Conservation (phyloP, 2,888 invertebrate species). For the Standfussiana lucernea region DNA sequence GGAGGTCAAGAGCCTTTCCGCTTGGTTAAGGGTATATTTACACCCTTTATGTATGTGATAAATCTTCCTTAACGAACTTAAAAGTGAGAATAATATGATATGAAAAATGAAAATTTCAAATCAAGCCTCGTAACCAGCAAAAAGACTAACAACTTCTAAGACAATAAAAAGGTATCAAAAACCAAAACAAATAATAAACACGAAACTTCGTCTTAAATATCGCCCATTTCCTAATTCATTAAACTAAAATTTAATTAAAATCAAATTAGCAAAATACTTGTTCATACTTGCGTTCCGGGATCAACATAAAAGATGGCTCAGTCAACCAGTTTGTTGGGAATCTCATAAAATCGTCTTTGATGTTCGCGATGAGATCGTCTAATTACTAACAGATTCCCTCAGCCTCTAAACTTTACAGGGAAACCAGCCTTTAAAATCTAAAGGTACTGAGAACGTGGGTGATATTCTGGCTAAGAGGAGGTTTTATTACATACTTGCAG, state of each 20-base stretch:
- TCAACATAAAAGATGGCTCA: slow-evolving; percentile 72
- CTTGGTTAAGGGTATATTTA: too few species aligned
- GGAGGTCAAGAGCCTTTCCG: too few species aligned
- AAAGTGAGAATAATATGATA: background rate
- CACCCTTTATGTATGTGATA: too few species aligned
- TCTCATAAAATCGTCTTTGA: slow-evolving; percentile 78
- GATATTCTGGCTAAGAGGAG: background rate
- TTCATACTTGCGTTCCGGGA: slow-evolving; percentile 68
- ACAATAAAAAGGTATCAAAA: slow-evolving; percentile 14
- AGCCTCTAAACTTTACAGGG: slow-evolving; percentile 19
- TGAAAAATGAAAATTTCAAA: background rate
- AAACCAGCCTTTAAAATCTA: slow-evolving; percentile 10
- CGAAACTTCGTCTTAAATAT: slow-evolving; percentile 12
- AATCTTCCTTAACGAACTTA: too few species aligned
- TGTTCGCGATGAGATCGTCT: slow-evolving; percentile 71
- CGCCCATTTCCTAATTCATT: slow-evolving; percentile 45
- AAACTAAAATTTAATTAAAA: slow-evolving; percentile 68
- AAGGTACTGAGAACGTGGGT: slow-evolving; percentile 19
- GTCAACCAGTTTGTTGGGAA: slow-evolving; percentile 69
- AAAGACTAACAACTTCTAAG: background rate
- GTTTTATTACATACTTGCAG: background rate
- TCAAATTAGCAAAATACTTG: slow-evolving; percentile 67
- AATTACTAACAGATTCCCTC: slow-evolving; percentile 68
- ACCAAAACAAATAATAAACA: slow-evolving; percentile 14
- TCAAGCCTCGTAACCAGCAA: too few species aligned